Base-by-base conservation (phyloP, 2,888 invertebrate species). In the Drosophila flavopinicola region DNA sequence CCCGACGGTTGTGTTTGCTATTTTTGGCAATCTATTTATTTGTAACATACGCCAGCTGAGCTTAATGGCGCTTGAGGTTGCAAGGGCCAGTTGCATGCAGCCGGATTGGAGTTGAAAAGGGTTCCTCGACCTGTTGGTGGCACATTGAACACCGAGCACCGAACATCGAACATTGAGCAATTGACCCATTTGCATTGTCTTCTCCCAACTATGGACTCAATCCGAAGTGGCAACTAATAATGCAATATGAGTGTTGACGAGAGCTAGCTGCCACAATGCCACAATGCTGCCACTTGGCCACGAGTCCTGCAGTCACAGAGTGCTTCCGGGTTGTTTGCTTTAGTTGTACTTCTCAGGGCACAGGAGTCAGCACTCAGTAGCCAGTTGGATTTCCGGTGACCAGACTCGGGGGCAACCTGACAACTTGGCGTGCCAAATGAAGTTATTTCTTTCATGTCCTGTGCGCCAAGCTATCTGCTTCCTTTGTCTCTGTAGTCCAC, bases 1-100 rank as follows among this genome's bases (percentile, higher is more conserved):
- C 48, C 59, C 49, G 37, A 44, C 17, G 35, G 35, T 38, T 37
- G 25, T 57, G 33, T 20, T 49, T 60, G 47, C 49, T 84, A 83
- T 75, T 84, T 79, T 77, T 57, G 78, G 60, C 65, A 66, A 42
- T 57, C 45, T 52, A 69, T 77, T 75, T 79, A 79, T 77, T 68
- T 71, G 77, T 57, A 61, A 53, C 70, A 47, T 29, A 49, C 39
- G 37, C 53, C 42, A 38, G 27, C 48, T 39, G 44, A 49, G 44
- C 48, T 48, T 44, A n/a, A 27, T n/a, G 54, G 15, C 13, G 25
- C 9, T n/a, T 27, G 24, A 13, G 29, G 25, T 27, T 27, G 58
- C 13, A 15, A 9, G 17, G 30, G 58, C n/a, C 42, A 23, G 11
- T 20, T 15, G 29, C 29, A 29, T 32, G 39, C 24, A 33, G 10